These are phyloP conservation scores for Monopis laevigella DNA, from an alignment of 2,888 invertebrate genomes.

Conservation along the genomic window DNA sequence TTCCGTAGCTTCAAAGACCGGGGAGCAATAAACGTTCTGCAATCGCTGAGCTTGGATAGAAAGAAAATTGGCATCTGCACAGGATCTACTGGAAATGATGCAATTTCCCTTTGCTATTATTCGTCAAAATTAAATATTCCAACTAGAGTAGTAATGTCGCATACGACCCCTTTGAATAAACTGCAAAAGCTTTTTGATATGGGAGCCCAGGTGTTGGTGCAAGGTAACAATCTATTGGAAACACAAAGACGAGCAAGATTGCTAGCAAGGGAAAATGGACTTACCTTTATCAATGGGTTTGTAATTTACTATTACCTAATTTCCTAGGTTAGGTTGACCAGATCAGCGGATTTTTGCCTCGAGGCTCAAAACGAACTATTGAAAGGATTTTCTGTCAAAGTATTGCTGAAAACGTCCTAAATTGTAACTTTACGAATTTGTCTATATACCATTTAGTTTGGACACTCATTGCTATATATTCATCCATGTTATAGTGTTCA, in stretches of 20 bases:
- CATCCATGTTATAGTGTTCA: no score
- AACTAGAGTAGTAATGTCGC: constrained; percentile 75
- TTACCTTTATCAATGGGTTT: constrained; percentile 74
- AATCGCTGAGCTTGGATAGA: constrained; percentile 65
- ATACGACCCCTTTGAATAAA: constrained; percentile 72
- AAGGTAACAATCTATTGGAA: constrained; percentile 70
- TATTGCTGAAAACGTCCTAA: no score
- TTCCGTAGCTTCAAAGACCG: constrained; percentile 76
- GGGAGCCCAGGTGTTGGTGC: constrained; percentile 73
- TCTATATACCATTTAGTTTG: no score
- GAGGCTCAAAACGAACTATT: no score
- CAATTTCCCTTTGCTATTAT: constrained; percentile 72
- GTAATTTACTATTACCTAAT: no score
- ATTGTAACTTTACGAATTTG: no score
- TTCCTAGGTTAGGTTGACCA: no score
- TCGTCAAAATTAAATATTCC: constrained; percentile 68
- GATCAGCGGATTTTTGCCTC: no score
- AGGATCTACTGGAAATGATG: constrained; percentile 78
- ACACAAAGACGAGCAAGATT: constrained; percentile 69
- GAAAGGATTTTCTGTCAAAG: no score
- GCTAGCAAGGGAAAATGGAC: constrained; percentile 66
- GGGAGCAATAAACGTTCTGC: constrained; percentile 71
- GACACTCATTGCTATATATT: no score
- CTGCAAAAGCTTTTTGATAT: constrained; percentile 69
- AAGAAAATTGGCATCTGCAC: constrained; percentile 71